Evolutionary conservation across 1,140 invertebrate species (phyloP).

Genomic region (Aporrectodea caliginosa): DNA sequence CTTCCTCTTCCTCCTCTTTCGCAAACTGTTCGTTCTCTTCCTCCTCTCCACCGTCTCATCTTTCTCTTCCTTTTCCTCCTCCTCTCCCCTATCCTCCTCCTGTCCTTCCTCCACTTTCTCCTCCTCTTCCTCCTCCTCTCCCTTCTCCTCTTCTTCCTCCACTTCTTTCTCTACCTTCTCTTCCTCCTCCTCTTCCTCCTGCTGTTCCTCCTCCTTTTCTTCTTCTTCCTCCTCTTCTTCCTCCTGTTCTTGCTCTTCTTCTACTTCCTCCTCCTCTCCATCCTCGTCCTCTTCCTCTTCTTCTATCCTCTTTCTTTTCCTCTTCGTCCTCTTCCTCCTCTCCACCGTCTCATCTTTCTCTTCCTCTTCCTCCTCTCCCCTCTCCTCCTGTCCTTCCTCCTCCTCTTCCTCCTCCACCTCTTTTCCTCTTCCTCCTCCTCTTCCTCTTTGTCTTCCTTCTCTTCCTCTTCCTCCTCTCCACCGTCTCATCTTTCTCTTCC

Average conservation of each 20-base stretch:
- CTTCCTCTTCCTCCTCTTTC: too few relatives aligned
- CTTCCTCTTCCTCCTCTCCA: too few relatives aligned
- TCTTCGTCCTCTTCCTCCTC: not conserved
- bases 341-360: not conserved
- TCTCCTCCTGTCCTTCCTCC: too few relatives aligned
- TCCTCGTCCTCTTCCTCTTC: not conserved
- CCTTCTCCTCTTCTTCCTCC: too few relatives aligned
- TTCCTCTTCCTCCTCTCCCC: not conserved
- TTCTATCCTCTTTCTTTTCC: not conserved
- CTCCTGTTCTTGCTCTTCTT: not conserved
- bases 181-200: too few relatives aligned
- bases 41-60: not conserved
- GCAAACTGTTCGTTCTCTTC: not conserved
- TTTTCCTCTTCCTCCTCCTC: too few relatives aligned
- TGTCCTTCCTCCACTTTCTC: too few relatives aligned
- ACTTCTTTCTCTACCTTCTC: too few relatives aligned
- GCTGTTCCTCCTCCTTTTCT: not conserved
- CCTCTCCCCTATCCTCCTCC: not conserved
- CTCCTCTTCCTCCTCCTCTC: too few relatives aligned
- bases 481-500: too few relatives aligned
- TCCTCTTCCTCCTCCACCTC: too few relatives aligned
- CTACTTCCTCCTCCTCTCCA: not conserved
- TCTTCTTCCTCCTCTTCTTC: not conserved
- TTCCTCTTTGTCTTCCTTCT: too few relatives aligned
- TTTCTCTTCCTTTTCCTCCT: not conserved